Percentiles rank a stretch among this genome's conserved stretches.
These are phyloP conservation scores for Synanthedon tipuliformis DNA, from an alignment of 2,888 invertebrate genomes.

Conservation along the genomic window DNA sequence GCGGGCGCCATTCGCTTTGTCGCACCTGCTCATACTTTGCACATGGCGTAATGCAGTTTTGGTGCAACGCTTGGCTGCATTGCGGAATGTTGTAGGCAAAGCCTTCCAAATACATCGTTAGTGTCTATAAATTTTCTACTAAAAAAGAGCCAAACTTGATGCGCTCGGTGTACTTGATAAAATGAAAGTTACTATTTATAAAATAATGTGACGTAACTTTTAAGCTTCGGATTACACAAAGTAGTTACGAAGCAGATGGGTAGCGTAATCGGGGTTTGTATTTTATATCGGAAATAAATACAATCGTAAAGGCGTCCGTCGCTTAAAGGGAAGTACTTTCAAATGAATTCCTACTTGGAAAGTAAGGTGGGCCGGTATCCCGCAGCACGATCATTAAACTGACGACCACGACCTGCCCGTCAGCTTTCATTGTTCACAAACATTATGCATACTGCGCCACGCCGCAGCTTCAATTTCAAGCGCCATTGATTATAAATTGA, in stretches of 20 bases:
- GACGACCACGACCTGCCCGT: constrained; percentile 41
- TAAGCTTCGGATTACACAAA: not conserved
- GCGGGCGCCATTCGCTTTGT: constrained; percentile 24
- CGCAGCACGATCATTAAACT: constrained; percentile 36
- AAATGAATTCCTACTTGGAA: constrained; percentile 45
- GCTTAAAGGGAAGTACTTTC: constrained; percentile 25
- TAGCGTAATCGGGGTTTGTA: not conserved
- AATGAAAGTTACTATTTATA: not conserved
- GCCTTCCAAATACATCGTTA: constrained; percentile 17
- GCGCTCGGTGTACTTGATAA: not conserved
- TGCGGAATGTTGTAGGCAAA: constrained; percentile 15
- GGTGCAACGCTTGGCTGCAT: constrained; percentile 43
- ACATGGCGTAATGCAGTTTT: constrained; percentile 56
- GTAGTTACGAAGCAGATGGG: not conserved
- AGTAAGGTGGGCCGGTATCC: constrained; percentile 34
- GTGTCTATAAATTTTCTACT: not conserved
- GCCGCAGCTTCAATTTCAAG: constrained; percentile 20
- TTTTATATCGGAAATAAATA: constrained; percentile 6
- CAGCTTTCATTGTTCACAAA: constrained; percentile 52
- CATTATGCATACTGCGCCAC: constrained; percentile 40
- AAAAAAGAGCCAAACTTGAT: too few species aligned
- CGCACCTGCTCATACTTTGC: constrained; percentile 55
- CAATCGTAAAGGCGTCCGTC: constrained; percentile 4
- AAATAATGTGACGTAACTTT: not conserved
- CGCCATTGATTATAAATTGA: constrained; percentile 12